Base-by-base conservation (phyloP, 2,113 vertebrate genomes). In the Cynoglossus semilaevis region DNA sequence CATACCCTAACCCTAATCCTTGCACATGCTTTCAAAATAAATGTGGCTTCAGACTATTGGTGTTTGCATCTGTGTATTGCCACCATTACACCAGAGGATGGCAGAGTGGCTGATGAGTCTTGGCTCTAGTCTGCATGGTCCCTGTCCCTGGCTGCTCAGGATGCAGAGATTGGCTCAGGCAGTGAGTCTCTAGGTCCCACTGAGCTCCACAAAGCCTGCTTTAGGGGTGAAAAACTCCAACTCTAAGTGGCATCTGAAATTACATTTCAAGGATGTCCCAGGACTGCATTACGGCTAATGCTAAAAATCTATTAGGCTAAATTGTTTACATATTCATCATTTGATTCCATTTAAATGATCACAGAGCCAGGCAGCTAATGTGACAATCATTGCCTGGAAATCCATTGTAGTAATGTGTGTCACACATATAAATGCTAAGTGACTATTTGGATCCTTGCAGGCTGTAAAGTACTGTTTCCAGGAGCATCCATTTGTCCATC, bases 41-140 rank as follows among this genome's bases (percentile, higher is more conserved):
- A 29, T 53, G 5, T 47, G 10, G 54, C 55, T 44, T 14, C 4
- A 42, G n/a, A 18, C 42, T 51, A 15, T 52, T 49, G 16, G 12
- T 54, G 15, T 62, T 29, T 37, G 42, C 55, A 5, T 47, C 40
- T 73, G 66, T 82, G 82, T 84, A 87, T 88, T 88, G 82, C 58
- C 86, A 74, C 67, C 7, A 79, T 79, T 72, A 79, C 79, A 73
- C 88, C 85, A 88, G 88, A 86, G 82, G 86, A 89, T 88, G 88
- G 88, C 85, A 88, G 88, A 89, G 77, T 85, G 74, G 85, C 67
- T 86, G 86, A 87, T 81, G 75, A 85, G 80, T 83, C 79, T 71
- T 74, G 51, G 76, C 69, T 80, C 64, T 74, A 40, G 63, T 52
- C 51, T 67, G 84, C 71, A 72, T 70, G 74, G 70, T 57, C 77